Evolutionary conservation across 2,888 invertebrate genomes (phyloP).

Genomic region (Xanthia icteritia): DNA sequence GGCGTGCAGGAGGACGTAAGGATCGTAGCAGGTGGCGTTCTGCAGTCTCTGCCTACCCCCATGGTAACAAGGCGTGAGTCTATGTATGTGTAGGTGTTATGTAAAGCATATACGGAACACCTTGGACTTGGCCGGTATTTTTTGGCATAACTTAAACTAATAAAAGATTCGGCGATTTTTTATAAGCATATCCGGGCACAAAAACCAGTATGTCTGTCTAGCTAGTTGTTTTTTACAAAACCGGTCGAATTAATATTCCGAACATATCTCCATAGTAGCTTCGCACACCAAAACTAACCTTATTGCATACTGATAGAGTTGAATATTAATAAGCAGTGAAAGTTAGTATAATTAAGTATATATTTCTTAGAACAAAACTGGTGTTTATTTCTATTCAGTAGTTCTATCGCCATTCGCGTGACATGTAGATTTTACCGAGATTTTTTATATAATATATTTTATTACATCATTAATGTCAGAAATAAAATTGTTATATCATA

Average conservation of each 20-base stretch:
- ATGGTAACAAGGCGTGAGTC: too few relatives aligned
- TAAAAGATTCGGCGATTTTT: constrained; percentile 27
- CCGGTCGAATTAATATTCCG: constrained; percentile 61
- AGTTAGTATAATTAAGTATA: constrained; percentile 48
- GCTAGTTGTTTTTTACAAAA: constrained; percentile 50
- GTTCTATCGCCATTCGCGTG: constrained; percentile 34
- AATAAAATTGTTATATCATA: constrained; percentile 6
- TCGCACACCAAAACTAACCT: constrained; percentile 8
- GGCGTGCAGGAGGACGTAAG: too few relatives aligned
- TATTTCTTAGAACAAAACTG: constrained; percentile 43
- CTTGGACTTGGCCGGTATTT: not conserved
- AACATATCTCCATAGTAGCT: constrained; percentile 25
- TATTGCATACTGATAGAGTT: constrained; percentile 6
- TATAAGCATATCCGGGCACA: constrained; percentile 40
- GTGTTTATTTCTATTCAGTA: constrained; percentile 48
- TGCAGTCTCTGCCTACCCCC: too few relatives aligned
- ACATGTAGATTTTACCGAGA: constrained; percentile 33
- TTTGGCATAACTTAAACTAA: constrained; percentile 5
- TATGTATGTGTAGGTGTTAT: too few relatives aligned
- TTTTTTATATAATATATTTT: not conserved
- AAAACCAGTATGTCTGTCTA: constrained; percentile 32
- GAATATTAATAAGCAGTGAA: not conserved
- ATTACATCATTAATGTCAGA: not conserved
- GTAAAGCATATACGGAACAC: not conserved
- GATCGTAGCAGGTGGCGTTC: too few relatives aligned